These are phyloP conservation scores for Asobara japonica DNA, from an alignment of 1,140 invertebrate genomes.

Conservation along the genomic window DNA sequence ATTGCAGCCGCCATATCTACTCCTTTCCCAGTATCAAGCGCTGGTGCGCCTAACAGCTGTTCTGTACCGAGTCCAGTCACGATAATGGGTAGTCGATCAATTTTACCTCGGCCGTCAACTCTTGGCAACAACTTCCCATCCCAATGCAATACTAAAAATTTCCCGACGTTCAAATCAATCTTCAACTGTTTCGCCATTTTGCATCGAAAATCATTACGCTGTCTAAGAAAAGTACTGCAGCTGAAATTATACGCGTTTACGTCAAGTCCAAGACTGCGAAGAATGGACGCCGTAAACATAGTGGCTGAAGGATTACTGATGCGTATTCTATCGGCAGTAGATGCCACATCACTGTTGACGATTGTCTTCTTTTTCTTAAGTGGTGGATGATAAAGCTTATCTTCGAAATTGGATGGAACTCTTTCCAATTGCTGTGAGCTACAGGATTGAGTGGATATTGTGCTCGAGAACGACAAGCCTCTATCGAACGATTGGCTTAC, in stretches of 20 bases:
- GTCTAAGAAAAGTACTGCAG: background rate
- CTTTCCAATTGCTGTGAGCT: background rate
- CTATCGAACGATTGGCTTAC: slow-evolving; percentile 12
- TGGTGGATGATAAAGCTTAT: slow-evolving; percentile 8
- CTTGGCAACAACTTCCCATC: background rate
- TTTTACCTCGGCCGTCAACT: background rate
- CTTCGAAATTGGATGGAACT: slow-evolving; percentile 4
- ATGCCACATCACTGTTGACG: background rate
- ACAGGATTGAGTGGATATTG: background rate
- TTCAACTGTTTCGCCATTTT: slow-evolving; percentile 13
- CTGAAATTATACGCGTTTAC: background rate
- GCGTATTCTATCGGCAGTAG: background rate
- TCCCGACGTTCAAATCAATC: background rate
- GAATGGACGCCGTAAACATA: background rate
- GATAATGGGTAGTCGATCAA: background rate
- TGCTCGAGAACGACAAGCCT: slow-evolving; percentile 11
- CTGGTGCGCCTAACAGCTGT: background rate
- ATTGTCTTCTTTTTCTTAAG: background rate
- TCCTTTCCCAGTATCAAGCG: background rate
- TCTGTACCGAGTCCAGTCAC: slow-evolving; percentile 1
- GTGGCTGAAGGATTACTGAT: background rate
- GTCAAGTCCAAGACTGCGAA: background rate
- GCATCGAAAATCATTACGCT: background rate
- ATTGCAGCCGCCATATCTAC: background rate
- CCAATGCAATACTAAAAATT: background rate